phyloP scores from a whole-genome alignment of 2,797 vertebrate species.

The Coreius guichenoti region DNA sequence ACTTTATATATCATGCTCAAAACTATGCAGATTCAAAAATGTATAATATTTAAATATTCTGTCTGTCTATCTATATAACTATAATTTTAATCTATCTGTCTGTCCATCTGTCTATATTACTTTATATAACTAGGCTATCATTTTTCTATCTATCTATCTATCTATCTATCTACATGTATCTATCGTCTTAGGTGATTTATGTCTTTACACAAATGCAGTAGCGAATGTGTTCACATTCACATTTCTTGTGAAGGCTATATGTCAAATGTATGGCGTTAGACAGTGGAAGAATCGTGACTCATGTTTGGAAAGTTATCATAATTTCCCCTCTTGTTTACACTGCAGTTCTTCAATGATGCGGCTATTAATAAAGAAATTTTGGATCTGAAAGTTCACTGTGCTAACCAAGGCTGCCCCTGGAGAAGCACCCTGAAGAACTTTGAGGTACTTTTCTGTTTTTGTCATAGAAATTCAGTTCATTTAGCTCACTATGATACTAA shows the following conservation, averaged over 20 bases:
- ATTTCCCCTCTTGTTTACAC: conserved; percentile 29
- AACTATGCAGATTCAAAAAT: too few relatives aligned
- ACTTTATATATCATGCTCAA: too few relatives aligned
- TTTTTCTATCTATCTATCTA: neutral
- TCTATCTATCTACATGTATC: neutral
- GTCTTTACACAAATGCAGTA: neutral
- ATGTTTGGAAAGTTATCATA: conserved; percentile 47
- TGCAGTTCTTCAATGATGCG: conserved; percentile 78
- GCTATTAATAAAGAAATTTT: conserved; percentile 83
- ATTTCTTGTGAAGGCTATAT: neutral
- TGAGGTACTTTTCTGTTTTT: conserved; percentile 71
- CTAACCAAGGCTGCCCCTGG: conserved; percentile 78
- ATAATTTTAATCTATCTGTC: neutral
- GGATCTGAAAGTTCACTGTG: conserved; percentile 77
- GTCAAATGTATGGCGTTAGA: neutral
- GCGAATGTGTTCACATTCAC: neutral
- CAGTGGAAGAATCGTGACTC: conserved; percentile 32
- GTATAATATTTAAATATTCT: too few relatives aligned
- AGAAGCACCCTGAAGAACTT: conserved; percentile 74
- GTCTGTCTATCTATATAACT: too few relatives aligned
- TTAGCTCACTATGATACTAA: neutral
- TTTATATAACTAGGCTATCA: too few relatives aligned
- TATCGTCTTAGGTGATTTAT: neutral
- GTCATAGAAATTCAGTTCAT: neutral
- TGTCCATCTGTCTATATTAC: neutral